Percentiles rank a stretch among this genome's conserved stretches.
phyloP scores from a whole-genome alignment of 2,888 invertebrate genomes.

The Phaonia tiefii region DNA sequence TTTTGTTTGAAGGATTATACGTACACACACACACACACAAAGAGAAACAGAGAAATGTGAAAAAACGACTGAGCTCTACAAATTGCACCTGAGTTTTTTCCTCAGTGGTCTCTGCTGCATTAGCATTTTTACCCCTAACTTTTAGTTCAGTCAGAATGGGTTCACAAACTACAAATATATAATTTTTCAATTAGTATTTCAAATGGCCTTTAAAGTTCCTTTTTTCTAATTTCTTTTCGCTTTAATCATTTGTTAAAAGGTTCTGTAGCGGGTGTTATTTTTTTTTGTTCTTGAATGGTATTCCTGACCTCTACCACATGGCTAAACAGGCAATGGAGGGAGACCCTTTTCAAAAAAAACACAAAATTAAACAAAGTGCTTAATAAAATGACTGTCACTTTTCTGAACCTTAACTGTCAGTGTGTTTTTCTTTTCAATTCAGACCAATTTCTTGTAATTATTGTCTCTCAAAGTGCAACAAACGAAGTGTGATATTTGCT shows the following conservation, averaged over 20 bases:
- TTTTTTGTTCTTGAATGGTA: too few species aligned
- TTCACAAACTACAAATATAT: conserved; percentile 61
- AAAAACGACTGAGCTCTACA: conserved; percentile 70
- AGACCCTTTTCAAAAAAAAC: conserved; percentile 3
- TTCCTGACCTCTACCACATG: conserved; percentile 60
- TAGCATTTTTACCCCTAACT: conserved; percentile 44
- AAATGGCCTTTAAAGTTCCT: conserved; percentile 57
- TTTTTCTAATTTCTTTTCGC: conserved; percentile 43
- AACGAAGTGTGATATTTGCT: conserved; percentile 64
- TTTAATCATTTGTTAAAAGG: conserved; percentile 65
- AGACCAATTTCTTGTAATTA: conserved; percentile 23
- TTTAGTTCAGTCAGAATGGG: neutral
- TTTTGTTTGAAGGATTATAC: conserved; percentile 26
- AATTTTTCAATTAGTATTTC: conserved; percentile 72
- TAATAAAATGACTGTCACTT: conserved; percentile 62
- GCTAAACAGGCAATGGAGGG: conserved; percentile 19
- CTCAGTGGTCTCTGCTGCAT: too few species aligned
- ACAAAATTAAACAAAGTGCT: conserved; percentile 20
- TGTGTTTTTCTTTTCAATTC: neutral
- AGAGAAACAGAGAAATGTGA: neutral
- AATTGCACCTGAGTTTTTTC: conserved; percentile 78
- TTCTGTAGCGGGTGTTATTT: conserved; percentile 56
- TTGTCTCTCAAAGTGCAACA: conserved; percentile 17
- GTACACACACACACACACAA: conserved; percentile 15
- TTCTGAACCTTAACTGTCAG: conserved; percentile 56